Evolutionary conservation across 1,140 invertebrate genomes (phyloP), one percentile per base, ranked within the genome.

Genomic region (Dreissena polymorpha): DNA sequence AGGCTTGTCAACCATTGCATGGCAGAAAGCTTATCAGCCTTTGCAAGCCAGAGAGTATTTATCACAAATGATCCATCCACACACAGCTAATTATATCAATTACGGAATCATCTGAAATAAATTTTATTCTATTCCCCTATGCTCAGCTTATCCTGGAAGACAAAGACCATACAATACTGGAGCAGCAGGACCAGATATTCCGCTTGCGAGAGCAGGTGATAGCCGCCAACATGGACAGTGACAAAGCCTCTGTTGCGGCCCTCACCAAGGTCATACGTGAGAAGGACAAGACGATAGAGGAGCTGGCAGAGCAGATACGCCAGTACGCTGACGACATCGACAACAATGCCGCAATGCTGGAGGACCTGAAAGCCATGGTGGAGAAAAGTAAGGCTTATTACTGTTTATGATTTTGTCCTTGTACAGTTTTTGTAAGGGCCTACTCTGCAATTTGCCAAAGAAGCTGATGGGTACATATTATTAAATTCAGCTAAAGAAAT

Each of bases 301-400:
- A 95, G 85, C 91, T 97, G 51, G 95, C 96, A 90, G 93, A 94
- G 49, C 95, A 96, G 92, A 91, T 97, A 16, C 89, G 94, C 27
- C 94, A 95, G 88, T 96, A 96, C n/a, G 95, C 95, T 8, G 92
- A 93, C 76, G 95, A 97, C 91, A 95, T 97, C 85, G 94, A 95
- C 57, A 93, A 94, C 68, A 95, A 94, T 88, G 93, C 95, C 5
- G 90, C 91, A 29, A 57, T 95, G 2, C 94, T 96, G 39, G 94
- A 95, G 78, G 94, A 94, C 85, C 89, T 95, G 10, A 94, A 86
- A 55, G 79, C 82, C 65, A 90, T 94, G 86, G 85, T 90, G 53
- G 92, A 91, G 87, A 92, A 84, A 87, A 85, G 88, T 89, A 83
- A 77, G 86, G 21, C 21, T 18, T 21, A 14, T 73, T 39, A 39